Percentiles rank a stretch among this genome's conserved stretches.
Evolutionary conservation across 1,140 invertebrate genomes (phyloP).

Genomic region (Zaprionus tsacasi): DNA sequence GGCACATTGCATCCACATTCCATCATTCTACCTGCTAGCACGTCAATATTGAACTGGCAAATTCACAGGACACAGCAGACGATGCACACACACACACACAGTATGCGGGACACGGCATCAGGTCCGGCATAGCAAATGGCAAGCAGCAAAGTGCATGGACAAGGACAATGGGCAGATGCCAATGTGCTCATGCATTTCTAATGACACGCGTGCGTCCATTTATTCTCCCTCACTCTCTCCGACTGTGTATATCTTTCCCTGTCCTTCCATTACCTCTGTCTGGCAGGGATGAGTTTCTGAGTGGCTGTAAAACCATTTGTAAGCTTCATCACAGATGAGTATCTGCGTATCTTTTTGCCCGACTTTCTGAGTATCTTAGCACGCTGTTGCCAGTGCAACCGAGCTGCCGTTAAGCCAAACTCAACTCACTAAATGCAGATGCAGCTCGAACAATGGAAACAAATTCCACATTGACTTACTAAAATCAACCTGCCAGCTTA

Average conservation of each 20-base stretch:
- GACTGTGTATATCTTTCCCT: not conserved
- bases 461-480: not conserved
- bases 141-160: slow-evolving; percentile 17
- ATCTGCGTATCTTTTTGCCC: slow-evolving; percentile 1
- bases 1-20: slow-evolving; percentile 14
- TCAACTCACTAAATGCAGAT: slow-evolving; percentile 35
- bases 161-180: slow-evolving; percentile 63
- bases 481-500: not conserved
- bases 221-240: not conserved
- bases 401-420: slow-evolving; percentile 52
- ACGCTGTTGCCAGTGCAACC: not conserved
- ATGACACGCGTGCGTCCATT: slow-evolving; percentile 50
- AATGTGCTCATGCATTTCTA: slow-evolving; percentile 63
- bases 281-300: not conserved
- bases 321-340: slow-evolving; percentile 32
- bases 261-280: not conserved
- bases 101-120: slow-evolving; percentile 3
- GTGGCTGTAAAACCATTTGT: slow-evolving; percentile 10
- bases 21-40: slow-evolving; percentile 13
- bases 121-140: slow-evolving; percentile 25
- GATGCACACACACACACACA: not conserved
- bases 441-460: slow-evolving; percentile 2
- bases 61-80: slow-evolving; percentile 15
- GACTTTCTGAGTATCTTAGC: not conserved
- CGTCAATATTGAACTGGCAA: slow-evolving; percentile 52